phyloP scores from a whole-genome alignment of 2,113 vertebrate genomes.

The Clinocottus analis region DNA sequence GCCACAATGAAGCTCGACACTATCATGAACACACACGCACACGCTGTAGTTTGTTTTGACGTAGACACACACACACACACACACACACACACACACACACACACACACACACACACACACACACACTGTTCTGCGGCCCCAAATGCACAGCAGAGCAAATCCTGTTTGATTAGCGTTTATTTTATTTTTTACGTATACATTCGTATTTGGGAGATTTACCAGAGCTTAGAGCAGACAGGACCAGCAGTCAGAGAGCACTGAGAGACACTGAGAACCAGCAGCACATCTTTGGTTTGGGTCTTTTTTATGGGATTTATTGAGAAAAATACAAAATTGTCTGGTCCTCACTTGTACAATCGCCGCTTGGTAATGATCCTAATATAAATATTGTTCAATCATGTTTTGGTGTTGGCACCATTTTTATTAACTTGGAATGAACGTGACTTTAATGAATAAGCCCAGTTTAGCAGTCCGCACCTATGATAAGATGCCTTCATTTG shows the following conservation, averaged over 20 bases:
- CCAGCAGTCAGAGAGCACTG: not conserved
- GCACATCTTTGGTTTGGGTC: not conserved
- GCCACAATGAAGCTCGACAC: not conserved
- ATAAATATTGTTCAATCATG: not conserved
- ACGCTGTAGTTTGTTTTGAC: not conserved
- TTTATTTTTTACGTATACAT: no score
- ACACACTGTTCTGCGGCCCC: no score
- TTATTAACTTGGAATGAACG: not conserved
- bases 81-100: not conserved
- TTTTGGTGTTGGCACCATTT: not conserved
- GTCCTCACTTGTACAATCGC: not conserved
- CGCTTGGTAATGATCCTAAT: not conserved
- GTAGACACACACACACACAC: no score
- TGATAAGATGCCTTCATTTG: constrained; percentile 10
- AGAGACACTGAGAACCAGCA: not conserved
- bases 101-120: no score
- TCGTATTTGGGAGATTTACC: no score
- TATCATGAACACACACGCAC: not conserved
- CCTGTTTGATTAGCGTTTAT: not conserved
- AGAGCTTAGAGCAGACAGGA: not conserved
- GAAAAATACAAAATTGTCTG: not conserved
- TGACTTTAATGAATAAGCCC: not conserved
- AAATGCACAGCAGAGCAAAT: no score
- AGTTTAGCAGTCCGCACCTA: not conserved
- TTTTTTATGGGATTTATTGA: not conserved